A percentile compares a stretch with the other conserved stretches of the same genome.
Evolutionary conservation across 30 jellyfish, hydroid and myxozoan species (phyloP).

Genomic region (Calvadosia cruxmelitensis): DNA sequence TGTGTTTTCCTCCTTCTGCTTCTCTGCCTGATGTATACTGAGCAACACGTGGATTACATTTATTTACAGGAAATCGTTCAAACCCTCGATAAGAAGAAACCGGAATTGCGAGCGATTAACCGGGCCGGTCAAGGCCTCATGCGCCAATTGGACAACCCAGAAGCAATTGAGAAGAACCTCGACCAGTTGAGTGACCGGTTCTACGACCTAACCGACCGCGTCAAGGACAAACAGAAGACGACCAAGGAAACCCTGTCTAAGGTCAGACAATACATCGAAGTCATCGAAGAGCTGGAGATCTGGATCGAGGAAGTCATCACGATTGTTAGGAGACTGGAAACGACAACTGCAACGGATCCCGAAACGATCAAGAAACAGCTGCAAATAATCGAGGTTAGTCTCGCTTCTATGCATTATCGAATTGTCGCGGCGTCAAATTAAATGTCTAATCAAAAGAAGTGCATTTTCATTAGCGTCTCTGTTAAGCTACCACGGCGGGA

Average conservation of each 20-base stretch:
- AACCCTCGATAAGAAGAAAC: constrained; percentile 66
- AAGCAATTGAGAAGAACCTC: constrained; percentile 60
- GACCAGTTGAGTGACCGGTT: constrained; percentile 78
- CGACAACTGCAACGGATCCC: constrained; percentile 45
- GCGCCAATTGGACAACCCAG: constrained; percentile 75
- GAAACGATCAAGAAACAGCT: constrained; percentile 47
- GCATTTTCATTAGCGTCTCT: too few relatives aligned
- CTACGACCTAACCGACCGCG: constrained; percentile 54
- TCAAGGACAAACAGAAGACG: constrained; percentile 48
- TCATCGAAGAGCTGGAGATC: constrained; percentile 49
- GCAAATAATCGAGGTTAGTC: constrained; percentile 40
- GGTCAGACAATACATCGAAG: constrained; percentile 42
- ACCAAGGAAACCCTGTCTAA: constrained; percentile 50
- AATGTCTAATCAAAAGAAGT: too few relatives aligned
- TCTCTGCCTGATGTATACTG: too few relatives aligned
- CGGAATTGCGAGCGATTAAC: constrained; percentile 80
- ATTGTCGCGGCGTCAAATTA: too few relatives aligned
- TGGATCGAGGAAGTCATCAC: constrained; percentile 46
- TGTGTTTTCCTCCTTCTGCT: too few relatives aligned
- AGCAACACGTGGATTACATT: too few relatives aligned
- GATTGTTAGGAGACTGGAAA: constrained; percentile 20
- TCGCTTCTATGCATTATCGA: too few relatives aligned
- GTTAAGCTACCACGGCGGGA: too few relatives aligned
- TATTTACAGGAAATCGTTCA: constrained; percentile 37
- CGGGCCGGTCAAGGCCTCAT: constrained; percentile 94